These are phyloP conservation scores for Boulengeromyrus knoepffleri DNA, from an alignment of 2,113 vertebrate genomes.

Conservation along the genomic window DNA sequence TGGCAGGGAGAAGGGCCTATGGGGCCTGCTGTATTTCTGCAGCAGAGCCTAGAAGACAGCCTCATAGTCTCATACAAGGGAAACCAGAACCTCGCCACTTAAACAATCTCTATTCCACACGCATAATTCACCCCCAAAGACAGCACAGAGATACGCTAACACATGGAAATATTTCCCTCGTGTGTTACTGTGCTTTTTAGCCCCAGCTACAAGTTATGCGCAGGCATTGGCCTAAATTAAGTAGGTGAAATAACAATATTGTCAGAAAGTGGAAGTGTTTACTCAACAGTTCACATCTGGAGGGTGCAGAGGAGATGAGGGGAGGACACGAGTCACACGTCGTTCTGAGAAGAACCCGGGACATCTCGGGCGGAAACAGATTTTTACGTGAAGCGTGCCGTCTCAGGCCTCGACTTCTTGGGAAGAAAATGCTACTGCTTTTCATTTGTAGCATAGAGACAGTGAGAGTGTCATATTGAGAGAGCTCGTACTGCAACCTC, in stretches of 20 bases:
- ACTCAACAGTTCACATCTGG: slow-evolving; percentile 24
- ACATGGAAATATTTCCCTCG: not conserved
- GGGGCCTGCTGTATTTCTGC: slow-evolving; percentile 13
- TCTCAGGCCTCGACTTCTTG: slow-evolving; percentile 8
- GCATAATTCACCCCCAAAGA: not conserved
- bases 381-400: slow-evolving; percentile 54
- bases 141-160: not conserved
- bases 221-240: not conserved
- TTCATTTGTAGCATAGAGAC: not conserved
- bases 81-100: not conserved
- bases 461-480: not conserved
- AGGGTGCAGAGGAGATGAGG: slow-evolving; percentile 33
- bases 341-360: slow-evolving; percentile 43
- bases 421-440: not conserved
- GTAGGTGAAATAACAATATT: not conserved
- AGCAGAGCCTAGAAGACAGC: not conserved
- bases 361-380: slow-evolving; percentile 63
- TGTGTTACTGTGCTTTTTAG: not conserved
- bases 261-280: slow-evolving; percentile 53
- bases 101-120: not conserved
- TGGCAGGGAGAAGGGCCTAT: slow-evolving; percentile 34
- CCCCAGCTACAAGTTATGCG: not conserved
- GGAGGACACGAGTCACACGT: slow-evolving; percentile 45
- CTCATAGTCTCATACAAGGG: not conserved
- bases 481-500: not conserved